Evolutionary conservation across 2,888 invertebrate species (phyloP).

Genomic region (Lasius platythorax): DNA sequence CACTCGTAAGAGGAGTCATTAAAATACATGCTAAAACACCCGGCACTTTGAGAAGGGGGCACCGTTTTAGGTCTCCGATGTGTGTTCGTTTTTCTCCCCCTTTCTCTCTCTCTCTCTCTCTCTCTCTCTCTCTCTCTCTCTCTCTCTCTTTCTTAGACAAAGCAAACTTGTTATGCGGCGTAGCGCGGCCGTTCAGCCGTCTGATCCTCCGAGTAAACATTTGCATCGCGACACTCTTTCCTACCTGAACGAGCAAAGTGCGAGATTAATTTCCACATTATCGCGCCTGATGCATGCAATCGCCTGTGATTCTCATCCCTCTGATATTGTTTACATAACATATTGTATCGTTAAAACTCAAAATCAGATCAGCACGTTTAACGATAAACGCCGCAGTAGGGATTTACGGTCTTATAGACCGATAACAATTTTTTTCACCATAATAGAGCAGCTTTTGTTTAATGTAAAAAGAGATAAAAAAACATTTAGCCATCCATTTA

Average conservation of each 20-base stretch:
- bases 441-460: not conserved
- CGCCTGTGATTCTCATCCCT: constrained; percentile 36
- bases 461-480: not conserved
- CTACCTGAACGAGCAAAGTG: constrained; percentile 52
- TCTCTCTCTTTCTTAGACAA: constrained; percentile 27
- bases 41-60: not conserved
- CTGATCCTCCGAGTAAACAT: constrained; percentile 43
- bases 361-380: constrained; percentile 38
- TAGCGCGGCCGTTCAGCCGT: constrained; percentile 6
- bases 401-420: not conserved
- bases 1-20: constrained; percentile 42
- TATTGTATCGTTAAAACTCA: constrained; percentile 20
- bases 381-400: not conserved
- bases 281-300: constrained; percentile 39
- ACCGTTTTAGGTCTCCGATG: constrained; percentile 10
- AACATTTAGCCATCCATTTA: not conserved
- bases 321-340: constrained; percentile 45
- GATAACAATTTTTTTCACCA: constrained; percentile 33
- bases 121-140: constrained; percentile 3
- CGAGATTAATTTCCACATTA: constrained; percentile 53
- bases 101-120: constrained; percentile 1
- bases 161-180: constrained; percentile 18
- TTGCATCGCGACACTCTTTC: constrained; percentile 51
- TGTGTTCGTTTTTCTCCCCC: constrained; percentile 20
- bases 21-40: constrained; percentile 21